Percentiles rank a stretch among this genome's conserved stretches.
These are phyloP conservation scores for Sepioteuthis lessoniana DNA, from an alignment of 2,888 invertebrate species.

Conservation along the genomic window DNA sequence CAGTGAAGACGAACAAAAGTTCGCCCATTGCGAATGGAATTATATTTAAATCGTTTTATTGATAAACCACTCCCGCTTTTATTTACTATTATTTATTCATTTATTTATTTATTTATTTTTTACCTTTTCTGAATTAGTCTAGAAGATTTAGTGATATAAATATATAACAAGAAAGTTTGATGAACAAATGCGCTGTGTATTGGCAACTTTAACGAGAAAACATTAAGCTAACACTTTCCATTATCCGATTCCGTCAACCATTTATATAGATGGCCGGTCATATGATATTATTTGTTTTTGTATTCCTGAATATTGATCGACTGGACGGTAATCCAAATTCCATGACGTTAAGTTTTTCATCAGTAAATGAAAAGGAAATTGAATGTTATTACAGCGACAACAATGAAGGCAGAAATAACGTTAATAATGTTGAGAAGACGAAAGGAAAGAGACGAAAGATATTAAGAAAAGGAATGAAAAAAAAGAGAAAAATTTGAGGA, in stretches of 20 bases:
- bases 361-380: not conserved
- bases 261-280: not conserved
- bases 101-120: too few species aligned
- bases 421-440: not conserved
- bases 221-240: not conserved
- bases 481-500: not conserved
- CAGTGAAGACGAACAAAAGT: too few species aligned
- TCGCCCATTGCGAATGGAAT: not conserved
- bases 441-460: not conserved
- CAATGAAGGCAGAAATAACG: not conserved
- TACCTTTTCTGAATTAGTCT: not conserved
- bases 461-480: not conserved
- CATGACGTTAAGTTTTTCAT: conserved; percentile 8
- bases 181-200: not conserved
- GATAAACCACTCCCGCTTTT: too few species aligned
- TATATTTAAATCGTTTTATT: not conserved
- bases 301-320: not conserved
- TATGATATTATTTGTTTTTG: not conserved
- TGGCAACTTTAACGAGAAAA: not conserved
- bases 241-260: not conserved
- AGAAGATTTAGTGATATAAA: not conserved
- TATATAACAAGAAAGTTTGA: not conserved
- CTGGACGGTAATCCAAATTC: not conserved
- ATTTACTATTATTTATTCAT: too few species aligned
- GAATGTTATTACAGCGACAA: not conserved